A percentile compares a stretch with the other conserved stretches of the same genome.
These are phyloP conservation scores for Notodonta ziczac DNA, from an alignment of 2,888 invertebrate genomes.

Conservation along the genomic window DNA sequence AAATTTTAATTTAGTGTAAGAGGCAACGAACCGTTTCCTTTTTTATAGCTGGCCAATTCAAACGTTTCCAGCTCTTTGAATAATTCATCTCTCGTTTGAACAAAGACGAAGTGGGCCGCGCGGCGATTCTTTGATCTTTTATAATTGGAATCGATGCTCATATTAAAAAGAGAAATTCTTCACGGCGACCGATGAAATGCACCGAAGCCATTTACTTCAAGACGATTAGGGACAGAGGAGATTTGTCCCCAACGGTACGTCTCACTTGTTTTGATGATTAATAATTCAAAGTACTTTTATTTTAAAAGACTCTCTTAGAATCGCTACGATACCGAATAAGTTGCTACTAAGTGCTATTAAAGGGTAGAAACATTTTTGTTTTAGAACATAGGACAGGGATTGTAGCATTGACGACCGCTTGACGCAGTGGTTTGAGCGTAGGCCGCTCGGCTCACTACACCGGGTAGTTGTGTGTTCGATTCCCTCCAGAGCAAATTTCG, in stretches of 20 bases:
- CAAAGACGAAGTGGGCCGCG: slow-evolving; percentile 84
- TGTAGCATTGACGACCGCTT: too few species aligned
- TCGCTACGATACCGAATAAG: too few species aligned
- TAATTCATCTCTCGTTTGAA: slow-evolving; percentile 85
- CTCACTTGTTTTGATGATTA: neutral
- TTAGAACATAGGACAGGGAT: too few species aligned
- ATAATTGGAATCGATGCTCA: slow-evolving; percentile 85
- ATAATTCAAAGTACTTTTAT: neutral
- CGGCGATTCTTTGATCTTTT: slow-evolving; percentile 85
- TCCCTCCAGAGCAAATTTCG: too few species aligned
- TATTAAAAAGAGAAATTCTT: slow-evolving; percentile 83
- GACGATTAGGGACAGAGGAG: slow-evolving; percentile 73
- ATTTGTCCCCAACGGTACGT: slow-evolving; percentile 54
- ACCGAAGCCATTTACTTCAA: slow-evolving; percentile 79
- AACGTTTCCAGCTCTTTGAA: slow-evolving; percentile 85
- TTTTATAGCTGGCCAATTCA: slow-evolving; percentile 85
- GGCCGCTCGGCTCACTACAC: too few species aligned
- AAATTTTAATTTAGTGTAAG: slow-evolving; percentile 82
- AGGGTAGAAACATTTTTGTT: too few species aligned
- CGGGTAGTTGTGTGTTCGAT: too few species aligned
- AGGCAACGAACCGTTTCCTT: slow-evolving; percentile 83
- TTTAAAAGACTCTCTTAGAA: too few species aligned
- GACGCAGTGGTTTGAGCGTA: too few species aligned
- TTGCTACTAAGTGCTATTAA: too few species aligned
- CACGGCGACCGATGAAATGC: slow-evolving; percentile 78